phyloP scores from a whole-genome alignment of 2,888 invertebrate species.

The Drosophila algonquin region DNA sequence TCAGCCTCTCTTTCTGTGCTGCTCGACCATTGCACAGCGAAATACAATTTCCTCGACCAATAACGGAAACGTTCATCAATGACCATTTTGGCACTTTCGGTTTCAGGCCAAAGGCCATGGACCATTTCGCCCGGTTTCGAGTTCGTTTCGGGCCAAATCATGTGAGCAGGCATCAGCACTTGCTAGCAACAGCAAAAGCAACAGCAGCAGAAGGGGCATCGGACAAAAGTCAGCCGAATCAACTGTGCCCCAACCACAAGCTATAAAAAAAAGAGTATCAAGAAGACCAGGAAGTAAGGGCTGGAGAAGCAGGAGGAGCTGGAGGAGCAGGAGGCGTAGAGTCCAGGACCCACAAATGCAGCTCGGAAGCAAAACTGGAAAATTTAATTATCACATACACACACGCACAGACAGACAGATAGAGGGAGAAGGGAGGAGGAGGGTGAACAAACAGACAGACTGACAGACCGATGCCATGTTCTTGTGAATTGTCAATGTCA shows the following conservation, averaged over 20 bases:
- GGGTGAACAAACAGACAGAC: conserved; percentile 9
- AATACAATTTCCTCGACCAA: conserved; percentile 53
- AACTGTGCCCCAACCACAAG: conserved; percentile 40
- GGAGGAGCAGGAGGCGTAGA: background rate
- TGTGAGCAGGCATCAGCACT: conserved; percentile 48
- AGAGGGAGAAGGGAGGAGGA: background rate
- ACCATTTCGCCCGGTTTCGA: conserved; percentile 24
- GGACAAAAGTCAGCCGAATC: conserved; percentile 55
- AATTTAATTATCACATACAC: conserved; percentile 69
- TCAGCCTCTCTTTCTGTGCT: background rate
- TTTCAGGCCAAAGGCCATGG: conserved; percentile 58
- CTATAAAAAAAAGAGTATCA: conserved; percentile 37
- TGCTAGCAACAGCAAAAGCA: conserved; percentile 2
- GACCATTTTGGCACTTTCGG: conserved; percentile 67
- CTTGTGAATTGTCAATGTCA: conserved; percentile 70
- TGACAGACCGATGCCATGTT: conserved; percentile 56
- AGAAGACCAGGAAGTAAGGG: conserved; percentile 11
- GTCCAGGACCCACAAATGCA: conserved; percentile 35
- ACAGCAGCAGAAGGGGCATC: conserved; percentile 6
- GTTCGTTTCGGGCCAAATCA: conserved; percentile 59
- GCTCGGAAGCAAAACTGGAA: conserved; percentile 67
- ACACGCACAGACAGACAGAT: conserved; percentile 7
- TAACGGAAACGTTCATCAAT: conserved; percentile 68
- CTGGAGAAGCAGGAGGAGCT: conserved; percentile 4
- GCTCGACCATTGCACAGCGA: conserved; percentile 22